These are phyloP conservation scores for Amia ocellicauda DNA, from an alignment of 2,113 vertebrate species.

Conservation along the genomic window DNA sequence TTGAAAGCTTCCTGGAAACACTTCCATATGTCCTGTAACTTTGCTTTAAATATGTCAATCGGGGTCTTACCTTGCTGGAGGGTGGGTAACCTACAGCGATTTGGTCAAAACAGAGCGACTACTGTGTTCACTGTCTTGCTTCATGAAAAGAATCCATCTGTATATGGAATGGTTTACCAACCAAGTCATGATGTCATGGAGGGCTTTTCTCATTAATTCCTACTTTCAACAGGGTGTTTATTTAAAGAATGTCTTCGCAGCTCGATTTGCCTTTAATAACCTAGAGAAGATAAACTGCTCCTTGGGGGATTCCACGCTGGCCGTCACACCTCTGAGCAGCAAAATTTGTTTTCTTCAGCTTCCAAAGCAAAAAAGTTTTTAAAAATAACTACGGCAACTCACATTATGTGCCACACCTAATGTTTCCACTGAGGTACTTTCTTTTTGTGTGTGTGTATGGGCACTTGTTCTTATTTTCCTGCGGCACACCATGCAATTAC, in stretches of 20 bases:
- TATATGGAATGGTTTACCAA: conserved; percentile 6
- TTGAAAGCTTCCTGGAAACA: too few species aligned
- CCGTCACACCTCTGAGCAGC: conserved; percentile 23
- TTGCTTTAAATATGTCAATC: background rate
- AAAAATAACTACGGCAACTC: conserved; percentile 34
- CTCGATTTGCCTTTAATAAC: conserved; percentile 8
- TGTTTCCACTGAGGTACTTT: conserved; percentile 26
- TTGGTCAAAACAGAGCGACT: conserved; percentile 1
- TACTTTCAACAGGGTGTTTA: conserved; percentile 9
- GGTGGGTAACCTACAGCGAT: conserved; percentile 16
- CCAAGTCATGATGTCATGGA: conserved; percentile 26
- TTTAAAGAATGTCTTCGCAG: conserved; percentile 5
- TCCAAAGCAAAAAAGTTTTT: conserved; percentile 21
- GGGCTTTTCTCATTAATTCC: conserved; percentile 8
- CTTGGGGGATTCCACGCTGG: background rate
- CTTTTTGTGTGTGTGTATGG: conserved; percentile 23
- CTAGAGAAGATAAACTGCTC: conserved; percentile 16
- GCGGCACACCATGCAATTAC: too few species aligned
- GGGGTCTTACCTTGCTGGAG: conserved; percentile 28
- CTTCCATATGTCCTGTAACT: too few species aligned
- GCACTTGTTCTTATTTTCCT: conserved; percentile 24
- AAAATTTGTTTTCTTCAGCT: conserved; percentile 25
- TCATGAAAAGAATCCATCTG: conserved; percentile 10
- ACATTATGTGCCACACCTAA: conserved; percentile 36
- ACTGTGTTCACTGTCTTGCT: conserved; percentile 7